Percentiles rank a stretch among this genome's conserved stretches.
These are phyloP conservation scores for Adela reaumurella DNA, from an alignment of 2,888 invertebrate genomes.

Conservation along the genomic window DNA sequence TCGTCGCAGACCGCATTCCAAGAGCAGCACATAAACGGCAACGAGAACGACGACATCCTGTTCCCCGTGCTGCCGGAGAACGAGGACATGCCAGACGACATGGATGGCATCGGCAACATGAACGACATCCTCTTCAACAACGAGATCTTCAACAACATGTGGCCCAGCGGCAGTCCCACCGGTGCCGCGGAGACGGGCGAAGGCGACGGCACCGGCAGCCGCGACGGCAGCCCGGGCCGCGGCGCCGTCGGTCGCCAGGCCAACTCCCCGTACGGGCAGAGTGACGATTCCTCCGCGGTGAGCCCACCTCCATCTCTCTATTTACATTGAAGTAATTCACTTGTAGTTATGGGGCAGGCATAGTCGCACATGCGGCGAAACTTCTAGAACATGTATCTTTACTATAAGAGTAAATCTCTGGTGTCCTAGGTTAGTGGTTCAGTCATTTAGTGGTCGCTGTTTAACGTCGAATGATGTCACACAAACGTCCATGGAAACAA, in stretches of 20 bases:
- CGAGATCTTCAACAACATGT: slow-evolving; percentile 68
- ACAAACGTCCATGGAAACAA: too few species aligned
- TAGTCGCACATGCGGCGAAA: too few species aligned
- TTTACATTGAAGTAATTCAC: too few species aligned
- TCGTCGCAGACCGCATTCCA: slow-evolving; percentile 47
- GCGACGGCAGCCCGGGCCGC: slow-evolving; percentile 19
- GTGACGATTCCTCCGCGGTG: slow-evolving; percentile 21
- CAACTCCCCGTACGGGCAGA: slow-evolving; percentile 14
- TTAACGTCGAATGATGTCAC: too few species aligned
- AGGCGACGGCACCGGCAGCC: slow-evolving; percentile 22
- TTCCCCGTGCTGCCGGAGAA: slow-evolving; percentile 42
- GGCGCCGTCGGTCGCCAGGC: neutral
- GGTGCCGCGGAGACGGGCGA: slow-evolving; percentile 20
- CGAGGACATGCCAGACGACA: slow-evolving; percentile 21
- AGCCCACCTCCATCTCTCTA: slow-evolving; percentile 3
- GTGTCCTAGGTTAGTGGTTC: too few species aligned
- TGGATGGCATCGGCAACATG: slow-evolving; percentile 68
- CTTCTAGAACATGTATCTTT: too few species aligned
- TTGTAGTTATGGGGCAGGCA: too few species aligned
- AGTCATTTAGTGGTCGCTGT: too few species aligned
- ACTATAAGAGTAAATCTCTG: too few species aligned
- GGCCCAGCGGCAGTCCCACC: slow-evolving; percentile 22
- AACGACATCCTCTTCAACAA: slow-evolving; percentile 60
- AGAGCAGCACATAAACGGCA: slow-evolving; percentile 43
- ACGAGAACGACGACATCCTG: slow-evolving; percentile 42